A percentile compares a stretch with the other conserved stretches of the same genome.
Conservation (phyloP, 1,140 invertebrate species). For the Drosophila biarmipes region DNA sequence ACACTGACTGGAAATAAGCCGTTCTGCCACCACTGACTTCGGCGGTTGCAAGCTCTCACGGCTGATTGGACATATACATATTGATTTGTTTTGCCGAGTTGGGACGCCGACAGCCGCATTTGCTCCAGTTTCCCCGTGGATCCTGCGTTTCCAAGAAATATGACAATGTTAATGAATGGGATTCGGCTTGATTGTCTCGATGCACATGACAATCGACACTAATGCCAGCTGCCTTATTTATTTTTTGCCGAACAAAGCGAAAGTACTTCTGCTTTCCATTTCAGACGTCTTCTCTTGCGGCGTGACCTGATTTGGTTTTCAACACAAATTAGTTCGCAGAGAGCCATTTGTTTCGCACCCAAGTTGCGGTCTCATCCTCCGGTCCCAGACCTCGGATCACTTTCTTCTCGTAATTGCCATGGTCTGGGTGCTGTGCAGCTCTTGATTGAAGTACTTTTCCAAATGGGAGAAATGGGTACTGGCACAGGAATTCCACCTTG, state of each 20-base stretch:
- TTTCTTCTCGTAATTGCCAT: conserved; percentile 47
- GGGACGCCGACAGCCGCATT: conserved; percentile 53
- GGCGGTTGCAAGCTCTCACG: conserved; percentile 43
- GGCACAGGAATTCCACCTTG: conserved; percentile 28
- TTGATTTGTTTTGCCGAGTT: conserved; percentile 70
- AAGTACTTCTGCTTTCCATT: conserved; percentile 77
- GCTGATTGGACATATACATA: conserved; percentile 76
- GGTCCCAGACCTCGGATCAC: conserved; percentile 7
- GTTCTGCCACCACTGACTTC: conserved; percentile 4
- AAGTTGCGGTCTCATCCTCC: conserved; percentile 61
- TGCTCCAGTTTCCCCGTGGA: conserved; percentile 70
- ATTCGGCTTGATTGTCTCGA: conserved; percentile 61
- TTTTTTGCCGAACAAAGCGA: conserved; percentile 57
- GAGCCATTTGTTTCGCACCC: conserved; percentile 50
- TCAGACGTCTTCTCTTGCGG: conserved; percentile 53
- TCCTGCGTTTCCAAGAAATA: conserved; percentile 65
- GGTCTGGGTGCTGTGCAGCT: conserved; percentile 9
- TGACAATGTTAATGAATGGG: conserved; percentile 62
- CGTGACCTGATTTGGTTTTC: conserved; percentile 66
- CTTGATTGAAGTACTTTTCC: conserved; percentile 39
- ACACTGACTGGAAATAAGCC: neutral
- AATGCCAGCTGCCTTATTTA: conserved; percentile 37
- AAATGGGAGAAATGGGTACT: conserved; percentile 19
- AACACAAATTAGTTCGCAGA: conserved; percentile 59
- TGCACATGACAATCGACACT: conserved; percentile 42